Base-by-base conservation (phyloP, 2,113 vertebrate species). In the Marmota monax region DNA sequence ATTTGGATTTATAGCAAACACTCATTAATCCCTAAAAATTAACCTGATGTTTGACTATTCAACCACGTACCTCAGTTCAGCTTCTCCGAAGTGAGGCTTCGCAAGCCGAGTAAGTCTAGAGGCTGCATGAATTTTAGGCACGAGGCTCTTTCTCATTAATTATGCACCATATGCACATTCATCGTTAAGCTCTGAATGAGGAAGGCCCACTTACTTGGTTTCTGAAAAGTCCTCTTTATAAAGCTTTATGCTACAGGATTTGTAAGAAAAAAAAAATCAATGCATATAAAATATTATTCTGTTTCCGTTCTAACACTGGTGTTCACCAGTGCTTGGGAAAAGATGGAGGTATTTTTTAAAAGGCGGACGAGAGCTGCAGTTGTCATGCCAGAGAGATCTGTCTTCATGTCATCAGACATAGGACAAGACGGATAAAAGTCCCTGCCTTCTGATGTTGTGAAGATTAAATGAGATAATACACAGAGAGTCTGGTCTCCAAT, bases 21-120 rank as follows among this genome's bases (percentile, higher is more conserved):
- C 72, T 92, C 76, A 16, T 70, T 84, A 91, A 92, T 94, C 77
- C 84, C 79, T 73, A 69, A 92, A 89, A 90, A 56, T 94, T 83
- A 92, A 95, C 89, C 58, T 78, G 17, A 0, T 84, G 53, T 92
- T 79, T 34, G 45, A 73, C 84, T 51, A 20, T 2, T 73, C n/a
- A 72, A 37, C 58, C 34, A 3, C 53, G 32, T 29, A 18, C 10
- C 23, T 73, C 82, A 11, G 16, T 69, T 85, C 80, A 25, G 67
- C 82, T 86, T 74, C 87, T 87, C 65, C 61, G 89, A 84, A 87
- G 13, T 7, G 1, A 94, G 80, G 70, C n/a, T 90, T 79, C 77
- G 45, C 34, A 80, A 84, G 56, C 48, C 74, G 17, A 25, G 1
- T 16, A 32, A 65, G 32, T 14, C 42, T 63, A 67, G n/a, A 86